Conservation (phyloP, 2,113 vertebrate species). For the Pyxicephalus adspersus region DNA sequence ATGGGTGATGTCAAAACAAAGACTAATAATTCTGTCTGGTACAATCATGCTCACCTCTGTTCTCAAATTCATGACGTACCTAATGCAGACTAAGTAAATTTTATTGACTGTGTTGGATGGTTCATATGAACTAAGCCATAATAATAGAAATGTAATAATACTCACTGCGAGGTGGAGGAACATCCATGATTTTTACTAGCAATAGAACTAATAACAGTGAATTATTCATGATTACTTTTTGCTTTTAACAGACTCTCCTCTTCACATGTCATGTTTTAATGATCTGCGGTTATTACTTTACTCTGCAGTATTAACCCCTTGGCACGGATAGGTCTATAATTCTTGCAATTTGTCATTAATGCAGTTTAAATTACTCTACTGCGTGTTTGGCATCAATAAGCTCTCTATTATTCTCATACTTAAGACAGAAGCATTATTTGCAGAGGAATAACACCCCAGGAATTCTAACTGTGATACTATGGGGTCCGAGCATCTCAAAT, state of each 20-base stretch:
- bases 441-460: neutral
- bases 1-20: neutral
- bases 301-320: conserved; percentile 41
- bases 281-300: conserved; percentile 29
- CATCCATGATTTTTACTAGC: neutral
- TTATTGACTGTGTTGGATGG: neutral
- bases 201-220: conserved; percentile 11
- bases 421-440: neutral
- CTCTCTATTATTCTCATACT: neutral
- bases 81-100: neutral
- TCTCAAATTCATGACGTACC: neutral
- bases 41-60: neutral
- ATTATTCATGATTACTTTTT: conserved; percentile 21
- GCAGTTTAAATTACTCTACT: conserved; percentile 22
- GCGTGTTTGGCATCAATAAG: conserved; percentile 8
- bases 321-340: conserved; percentile 19
- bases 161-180: neutral
- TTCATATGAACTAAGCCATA: neutral
- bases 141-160: neutral
- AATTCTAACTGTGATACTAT: neutral
- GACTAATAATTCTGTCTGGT: neutral
- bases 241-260: conserved; percentile 23
- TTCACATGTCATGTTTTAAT: conserved; percentile 39
- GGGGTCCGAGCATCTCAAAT: no score
- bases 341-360: conserved; percentile 42